Evolutionary conservation across 2,888 invertebrate species (phyloP), one percentile per base, ranked within the genome.

Genomic region (Deilephila porcellus): DNA sequence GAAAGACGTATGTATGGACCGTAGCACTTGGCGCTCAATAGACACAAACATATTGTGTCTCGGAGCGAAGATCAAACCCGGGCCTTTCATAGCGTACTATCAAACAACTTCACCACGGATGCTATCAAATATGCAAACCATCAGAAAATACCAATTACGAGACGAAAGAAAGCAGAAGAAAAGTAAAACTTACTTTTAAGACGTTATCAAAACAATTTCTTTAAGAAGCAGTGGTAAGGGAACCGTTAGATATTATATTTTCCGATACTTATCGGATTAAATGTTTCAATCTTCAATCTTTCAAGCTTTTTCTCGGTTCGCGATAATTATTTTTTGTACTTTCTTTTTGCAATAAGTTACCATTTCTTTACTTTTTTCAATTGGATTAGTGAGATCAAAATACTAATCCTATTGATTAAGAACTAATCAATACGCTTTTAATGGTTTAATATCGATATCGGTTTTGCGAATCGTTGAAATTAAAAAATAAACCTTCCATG

Each of bases 201-300:
- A 37, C 37, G n/a, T 37, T 11, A 37, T 11, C 6, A 37, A 37
- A 20, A 19, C 8, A 37, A 34, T n/a, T 20, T n/a, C 37, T n/a
- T 64, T 19, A 17, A 37, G 19, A 64, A n/a, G 8, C 34, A 8
- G 19, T 11, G 37, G 64, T 20, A 34, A 64, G n/a, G 34, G 64
- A 11, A 37, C 4, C 34, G 34, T 17, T 37, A 37, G n/a, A 64
- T 64, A 62, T 62, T 62, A 62, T 62, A 62, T 62, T 64, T 37
- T 34, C 64, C 64, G n/a, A 64, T 64, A 34, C n/a, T 37, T 20
- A 56, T 45, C 20, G 45, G 45, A 45, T 67, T 25, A 67, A 64
- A 64, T 20, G 34, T 64, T 45, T 64, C 64, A 64, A 60, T 60
- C 60, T 60, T 60, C 25, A 60, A 64, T 64, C 64, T 64, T 64